Evolutionary conservation across 2,797 vertebrate genomes (phyloP).

Genomic region (Serranus cabrilla): DNA sequence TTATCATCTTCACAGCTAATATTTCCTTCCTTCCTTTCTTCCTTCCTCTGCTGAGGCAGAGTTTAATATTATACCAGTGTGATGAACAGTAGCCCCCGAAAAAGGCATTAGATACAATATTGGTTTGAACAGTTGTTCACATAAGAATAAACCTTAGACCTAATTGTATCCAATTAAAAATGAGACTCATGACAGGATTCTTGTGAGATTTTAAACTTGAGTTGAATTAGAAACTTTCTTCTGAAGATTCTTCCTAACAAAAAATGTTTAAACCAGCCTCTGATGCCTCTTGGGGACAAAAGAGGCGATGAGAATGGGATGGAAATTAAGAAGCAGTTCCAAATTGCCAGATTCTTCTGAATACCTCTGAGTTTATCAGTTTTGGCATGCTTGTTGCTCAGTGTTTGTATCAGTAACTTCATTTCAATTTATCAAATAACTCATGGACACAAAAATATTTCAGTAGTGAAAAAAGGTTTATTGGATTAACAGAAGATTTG

Average conservation of each 20-base stretch:
- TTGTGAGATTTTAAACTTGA: conserved; percentile 1
- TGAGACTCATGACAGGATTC: conserved; percentile 11
- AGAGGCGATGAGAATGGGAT: background rate
- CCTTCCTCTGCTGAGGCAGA: background rate
- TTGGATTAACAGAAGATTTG: too few relatives aligned
- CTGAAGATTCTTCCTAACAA: background rate
- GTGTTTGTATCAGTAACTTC: too few relatives aligned
- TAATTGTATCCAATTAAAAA: conserved; percentile 18
- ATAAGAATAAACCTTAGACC: conserved; percentile 5
- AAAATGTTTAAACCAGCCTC: background rate
- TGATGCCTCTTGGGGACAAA: background rate
- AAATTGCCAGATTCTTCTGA: too few relatives aligned
- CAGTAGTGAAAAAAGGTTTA: too few relatives aligned
- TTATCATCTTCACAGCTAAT: conserved; percentile 14
- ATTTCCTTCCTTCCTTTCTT: background rate
- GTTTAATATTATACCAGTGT: conserved; percentile 7
- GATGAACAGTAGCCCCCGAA: background rate
- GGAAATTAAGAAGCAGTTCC: too few relatives aligned
- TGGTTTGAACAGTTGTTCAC: conserved; percentile 6
- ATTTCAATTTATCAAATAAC: too few relatives aligned
- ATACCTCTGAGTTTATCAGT: too few relatives aligned
- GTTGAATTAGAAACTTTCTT: conserved; percentile 4
- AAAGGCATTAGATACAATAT: background rate
- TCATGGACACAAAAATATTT: too few relatives aligned
- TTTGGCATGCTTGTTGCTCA: too few relatives aligned